Conservation (phyloP, 2,888 invertebrate species). For the Agrotis ipsilon region DNA sequence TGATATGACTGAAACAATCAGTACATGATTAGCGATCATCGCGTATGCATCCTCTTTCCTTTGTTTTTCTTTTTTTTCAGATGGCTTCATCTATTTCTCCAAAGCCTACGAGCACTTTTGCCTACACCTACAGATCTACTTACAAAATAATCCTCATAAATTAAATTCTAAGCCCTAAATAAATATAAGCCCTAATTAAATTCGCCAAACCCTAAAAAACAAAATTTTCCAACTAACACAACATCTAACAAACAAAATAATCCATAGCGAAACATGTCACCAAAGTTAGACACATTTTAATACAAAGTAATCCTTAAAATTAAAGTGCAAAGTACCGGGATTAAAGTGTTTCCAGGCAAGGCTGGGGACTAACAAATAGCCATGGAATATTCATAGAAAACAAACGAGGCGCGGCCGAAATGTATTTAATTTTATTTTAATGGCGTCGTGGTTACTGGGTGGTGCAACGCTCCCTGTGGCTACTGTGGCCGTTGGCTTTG, state of each 20-base stretch:
- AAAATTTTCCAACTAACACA: not conserved
- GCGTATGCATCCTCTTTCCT: too few relatives aligned
- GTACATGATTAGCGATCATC: too few relatives aligned
- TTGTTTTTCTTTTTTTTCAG: too few relatives aligned
- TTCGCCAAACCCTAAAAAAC: not conserved
- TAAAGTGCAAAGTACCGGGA: slow-evolving; percentile 33
- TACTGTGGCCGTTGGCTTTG: slow-evolving; percentile 3
- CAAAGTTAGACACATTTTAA: slow-evolving; percentile 26
- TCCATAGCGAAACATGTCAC: slow-evolving; percentile 11
- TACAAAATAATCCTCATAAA: too few relatives aligned
- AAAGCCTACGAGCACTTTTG: too few relatives aligned
- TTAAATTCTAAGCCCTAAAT: too few relatives aligned
- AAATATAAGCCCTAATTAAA: too few relatives aligned
- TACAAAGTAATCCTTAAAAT: slow-evolving; percentile 30
- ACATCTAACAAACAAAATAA: slow-evolving; percentile 8
- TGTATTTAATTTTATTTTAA: slow-evolving; percentile 63
- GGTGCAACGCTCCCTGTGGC: slow-evolving; percentile 5
- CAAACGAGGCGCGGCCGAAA: slow-evolving; percentile 54
- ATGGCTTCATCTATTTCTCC: too few relatives aligned
- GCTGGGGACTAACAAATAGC: slow-evolving; percentile 67
- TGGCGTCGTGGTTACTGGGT: slow-evolving; percentile 33
- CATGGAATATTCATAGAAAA: slow-evolving; percentile 69
- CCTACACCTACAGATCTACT: too few relatives aligned
- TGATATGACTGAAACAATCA: too few relatives aligned
- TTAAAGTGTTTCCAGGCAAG: slow-evolving; percentile 37